Percentiles rank a stretch among this genome's conserved stretches.
Evolutionary conservation across 2,797 vertebrate species (phyloP).

Genomic region (Myoxocephalus aenaeus): DNA sequence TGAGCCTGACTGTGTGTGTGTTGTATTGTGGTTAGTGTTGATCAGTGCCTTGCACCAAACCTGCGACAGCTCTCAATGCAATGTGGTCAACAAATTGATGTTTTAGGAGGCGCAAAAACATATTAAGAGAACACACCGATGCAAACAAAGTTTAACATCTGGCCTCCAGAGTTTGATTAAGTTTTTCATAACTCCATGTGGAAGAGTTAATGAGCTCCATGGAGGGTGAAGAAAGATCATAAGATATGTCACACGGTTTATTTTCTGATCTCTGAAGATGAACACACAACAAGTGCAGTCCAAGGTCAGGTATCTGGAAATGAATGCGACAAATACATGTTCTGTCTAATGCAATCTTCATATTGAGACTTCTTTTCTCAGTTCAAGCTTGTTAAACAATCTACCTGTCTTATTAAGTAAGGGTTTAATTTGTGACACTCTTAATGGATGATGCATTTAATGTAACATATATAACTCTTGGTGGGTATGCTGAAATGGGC

Average conservation of each 20-base stretch:
- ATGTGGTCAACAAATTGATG: background rate
- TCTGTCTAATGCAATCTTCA: background rate
- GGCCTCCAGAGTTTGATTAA: slow-evolving; percentile 5
- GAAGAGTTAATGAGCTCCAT: slow-evolving; percentile 25
- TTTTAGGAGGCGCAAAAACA: background rate
- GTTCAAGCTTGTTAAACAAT: background rate
- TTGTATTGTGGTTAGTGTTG: background rate
- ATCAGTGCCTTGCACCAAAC: background rate
- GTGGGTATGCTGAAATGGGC: slow-evolving; percentile 30
- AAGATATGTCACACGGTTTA: background rate
- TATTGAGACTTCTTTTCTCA: background rate
- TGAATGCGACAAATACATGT: background rate
- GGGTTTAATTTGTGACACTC: background rate
- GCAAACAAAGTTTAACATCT: background rate
- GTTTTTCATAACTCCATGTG: background rate
- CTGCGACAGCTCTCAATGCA: background rate
- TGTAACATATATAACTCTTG: slow-evolving; percentile 49
- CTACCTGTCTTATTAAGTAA: background rate
- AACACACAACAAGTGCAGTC: background rate
- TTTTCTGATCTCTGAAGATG: slow-evolving; percentile 6
- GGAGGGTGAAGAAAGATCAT: slow-evolving; percentile 9
- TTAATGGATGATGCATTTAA: slow-evolving; percentile 28
- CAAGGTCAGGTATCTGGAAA: background rate
- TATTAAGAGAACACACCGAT: background rate
- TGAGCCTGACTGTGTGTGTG: too few relatives aligned